These are phyloP conservation scores for Drosophila ezoana DNA, from an alignment of 2,888 invertebrate genomes.

Conservation along the genomic window DNA sequence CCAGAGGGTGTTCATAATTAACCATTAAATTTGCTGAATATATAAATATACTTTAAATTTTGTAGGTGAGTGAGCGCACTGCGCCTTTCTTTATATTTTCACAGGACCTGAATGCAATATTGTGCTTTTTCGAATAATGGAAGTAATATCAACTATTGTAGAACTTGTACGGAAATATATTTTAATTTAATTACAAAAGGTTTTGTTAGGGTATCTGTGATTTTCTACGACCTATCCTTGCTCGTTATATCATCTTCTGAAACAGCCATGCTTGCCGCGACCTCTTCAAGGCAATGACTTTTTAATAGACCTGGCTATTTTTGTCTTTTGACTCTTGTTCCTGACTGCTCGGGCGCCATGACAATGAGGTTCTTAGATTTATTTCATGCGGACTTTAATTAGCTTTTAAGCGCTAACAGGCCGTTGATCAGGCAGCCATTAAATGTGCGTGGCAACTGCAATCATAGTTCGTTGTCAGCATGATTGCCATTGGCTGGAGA, in stretches of 20 bases:
- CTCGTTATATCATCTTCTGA: slow-evolving; percentile 33
- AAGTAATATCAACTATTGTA: no score
- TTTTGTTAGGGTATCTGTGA: slow-evolving; percentile 3
- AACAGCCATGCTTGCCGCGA: slow-evolving; percentile 6
- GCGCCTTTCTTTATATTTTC: no score
- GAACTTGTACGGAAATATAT: no score
- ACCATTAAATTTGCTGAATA: neutral
- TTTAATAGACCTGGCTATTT: slow-evolving; percentile 57
- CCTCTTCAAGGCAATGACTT: slow-evolving; percentile 42
- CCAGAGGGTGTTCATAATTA: neutral
- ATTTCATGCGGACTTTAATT: slow-evolving; percentile 61
- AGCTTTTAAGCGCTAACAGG: slow-evolving; percentile 38
- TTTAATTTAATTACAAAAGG: no score
- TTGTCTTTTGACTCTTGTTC: slow-evolving; percentile 31
- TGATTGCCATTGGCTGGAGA: neutral
- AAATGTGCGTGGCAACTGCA: slow-evolving; percentile 23
- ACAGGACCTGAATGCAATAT: no score
- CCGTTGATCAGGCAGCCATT: slow-evolving; percentile 41
- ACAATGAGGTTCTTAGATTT: slow-evolving; percentile 52
- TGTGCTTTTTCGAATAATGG: no score
- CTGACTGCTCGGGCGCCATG: slow-evolving; percentile 20
- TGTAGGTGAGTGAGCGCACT: no score
- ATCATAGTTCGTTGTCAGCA: neutral
- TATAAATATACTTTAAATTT: no score
- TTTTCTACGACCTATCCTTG: neutral